A percentile compares a stretch with the other conserved stretches of the same genome.
These are phyloP conservation scores for Aromia moschata DNA, from an alignment of 2,888 invertebrate genomes.

Conservation along the genomic window DNA sequence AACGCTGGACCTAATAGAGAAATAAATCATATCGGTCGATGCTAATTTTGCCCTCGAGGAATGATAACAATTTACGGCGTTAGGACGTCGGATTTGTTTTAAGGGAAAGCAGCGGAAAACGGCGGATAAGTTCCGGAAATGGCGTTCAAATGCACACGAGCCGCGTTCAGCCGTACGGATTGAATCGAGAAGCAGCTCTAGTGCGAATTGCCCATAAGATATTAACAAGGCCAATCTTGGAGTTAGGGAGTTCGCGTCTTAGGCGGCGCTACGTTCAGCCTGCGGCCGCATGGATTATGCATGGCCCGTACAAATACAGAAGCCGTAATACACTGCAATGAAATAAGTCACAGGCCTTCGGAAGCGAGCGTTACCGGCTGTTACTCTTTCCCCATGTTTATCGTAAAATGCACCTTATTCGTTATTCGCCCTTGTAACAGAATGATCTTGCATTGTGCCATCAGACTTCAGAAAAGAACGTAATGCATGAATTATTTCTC, in stretches of 20 bases:
- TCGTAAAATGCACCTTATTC: not conserved
- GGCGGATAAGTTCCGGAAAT: slow-evolving; percentile 13
- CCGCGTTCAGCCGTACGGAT: slow-evolving; percentile 53
- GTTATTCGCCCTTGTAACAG: not conserved
- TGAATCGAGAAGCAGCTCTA: slow-evolving; percentile 55
- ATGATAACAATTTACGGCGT: slow-evolving; percentile 18
- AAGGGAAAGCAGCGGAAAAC: slow-evolving; percentile 9
- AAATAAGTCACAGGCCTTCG: slow-evolving; percentile 50
- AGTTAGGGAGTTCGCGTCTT: slow-evolving; percentile 39
- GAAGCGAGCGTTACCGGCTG: not conserved
- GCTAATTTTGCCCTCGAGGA: slow-evolving; percentile 3
- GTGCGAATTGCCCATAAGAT: slow-evolving; percentile 60
- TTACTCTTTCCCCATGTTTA: not conserved
- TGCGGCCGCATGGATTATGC: slow-evolving; percentile 46
- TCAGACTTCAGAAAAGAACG: too few relatives aligned
- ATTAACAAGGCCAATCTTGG: slow-evolving; percentile 57
- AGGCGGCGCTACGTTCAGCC: slow-evolving; percentile 44
- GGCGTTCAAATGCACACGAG: slow-evolving; percentile 26
- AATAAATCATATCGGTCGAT: not conserved
- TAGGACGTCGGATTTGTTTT: slow-evolving; percentile 10
- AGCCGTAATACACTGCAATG: slow-evolving; percentile 54
- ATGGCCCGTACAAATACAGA: slow-evolving; percentile 40
- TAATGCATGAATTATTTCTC: too few relatives aligned
- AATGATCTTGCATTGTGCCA: too few relatives aligned
- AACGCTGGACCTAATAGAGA: not conserved